phyloP scores from a whole-genome alignment of 2,888 invertebrate species.

The Leucoptera coffeella region DNA sequence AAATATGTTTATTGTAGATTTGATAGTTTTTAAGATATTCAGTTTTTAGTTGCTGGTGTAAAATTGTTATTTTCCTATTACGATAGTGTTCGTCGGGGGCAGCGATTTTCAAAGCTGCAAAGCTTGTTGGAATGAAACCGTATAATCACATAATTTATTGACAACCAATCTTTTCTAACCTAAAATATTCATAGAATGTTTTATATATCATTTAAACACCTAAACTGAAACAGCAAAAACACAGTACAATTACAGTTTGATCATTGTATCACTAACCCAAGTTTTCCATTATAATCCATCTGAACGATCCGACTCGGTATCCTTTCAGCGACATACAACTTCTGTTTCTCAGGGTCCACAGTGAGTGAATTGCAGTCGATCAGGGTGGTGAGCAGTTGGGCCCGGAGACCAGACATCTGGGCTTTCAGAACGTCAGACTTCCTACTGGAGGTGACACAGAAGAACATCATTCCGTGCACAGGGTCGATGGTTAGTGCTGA shows the following conservation, averaged over 20 bases:
- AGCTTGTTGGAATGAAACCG: no score
- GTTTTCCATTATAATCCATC: conserved; percentile 21
- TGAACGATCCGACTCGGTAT: conserved; percentile 29
- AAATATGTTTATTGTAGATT: no score
- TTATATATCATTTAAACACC: no score
- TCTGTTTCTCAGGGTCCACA: conserved; percentile 47
- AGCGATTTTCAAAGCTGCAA: no score
- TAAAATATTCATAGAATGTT: conserved; percentile 1
- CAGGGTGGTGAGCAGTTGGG: conserved; percentile 24
- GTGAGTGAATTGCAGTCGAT: conserved; percentile 32
- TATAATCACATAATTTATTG: no score
- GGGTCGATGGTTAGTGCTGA: conserved; percentile 62
- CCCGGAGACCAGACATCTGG: conserved; percentile 43
- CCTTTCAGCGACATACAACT: conserved; percentile 72
- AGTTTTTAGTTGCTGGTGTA: no score
- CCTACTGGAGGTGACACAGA: conserved; percentile 37
- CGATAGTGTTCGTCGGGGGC: no score
- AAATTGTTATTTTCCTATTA: no score
- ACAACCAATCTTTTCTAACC: no score
- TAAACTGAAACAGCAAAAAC: no score
- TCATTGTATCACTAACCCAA: conserved; percentile 25
- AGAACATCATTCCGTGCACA: conserved; percentile 50
- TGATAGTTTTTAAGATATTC: no score
- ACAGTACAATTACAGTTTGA: no score
- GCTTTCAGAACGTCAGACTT: conserved; percentile 46